These are phyloP conservation scores for Chrysolina oricalcia DNA, from an alignment of 2,888 invertebrate species.

Conservation along the genomic window DNA sequence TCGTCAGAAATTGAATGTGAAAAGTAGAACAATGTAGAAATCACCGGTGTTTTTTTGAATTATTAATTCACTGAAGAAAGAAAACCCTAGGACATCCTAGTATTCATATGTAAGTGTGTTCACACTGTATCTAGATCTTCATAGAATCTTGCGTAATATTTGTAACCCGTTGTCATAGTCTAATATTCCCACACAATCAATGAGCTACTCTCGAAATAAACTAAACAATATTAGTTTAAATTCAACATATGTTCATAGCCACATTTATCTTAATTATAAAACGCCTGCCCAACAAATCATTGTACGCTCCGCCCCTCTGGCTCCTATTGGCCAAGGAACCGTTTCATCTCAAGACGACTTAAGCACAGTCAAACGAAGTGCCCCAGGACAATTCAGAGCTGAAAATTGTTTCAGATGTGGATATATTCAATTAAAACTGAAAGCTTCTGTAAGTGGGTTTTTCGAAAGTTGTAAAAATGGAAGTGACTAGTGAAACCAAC, in stretches of 20 bases:
- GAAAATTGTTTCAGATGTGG: conserved; percentile 44
- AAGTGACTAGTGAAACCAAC: conserved; percentile 29
- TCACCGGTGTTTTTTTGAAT: too few relatives aligned
- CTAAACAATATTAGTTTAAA: conserved; percentile 54
- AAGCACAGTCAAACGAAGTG: conserved; percentile 32
- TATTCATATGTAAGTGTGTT: too few relatives aligned
- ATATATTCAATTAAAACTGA: conserved; percentile 19
- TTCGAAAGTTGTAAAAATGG: conserved; percentile 12
- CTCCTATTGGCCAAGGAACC: conserved; percentile 51
- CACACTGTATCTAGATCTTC: too few relatives aligned
- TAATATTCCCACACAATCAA: conserved; percentile 27
- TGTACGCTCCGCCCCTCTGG: conserved; percentile 47
- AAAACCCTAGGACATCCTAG: too few relatives aligned
- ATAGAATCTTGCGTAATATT: too few relatives aligned
- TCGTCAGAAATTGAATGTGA: too few relatives aligned
- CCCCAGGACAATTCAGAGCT: conserved; percentile 53
- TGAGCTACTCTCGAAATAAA: conserved; percentile 49
- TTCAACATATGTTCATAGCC: conserved; percentile 54
- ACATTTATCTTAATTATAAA: conserved; percentile 58
- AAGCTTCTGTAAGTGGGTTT: not conserved
- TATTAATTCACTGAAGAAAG: too few relatives aligned
- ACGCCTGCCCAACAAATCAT: conserved; percentile 54
- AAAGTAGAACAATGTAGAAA: too few relatives aligned
- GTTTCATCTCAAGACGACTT: conserved; percentile 47
- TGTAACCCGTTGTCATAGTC: not conserved